A percentile compares a stretch with the other conserved stretches of the same genome.
Evolutionary conservation across 1,140 invertebrate species (phyloP).

Genomic region (Trichonephila inaurata): DNA sequence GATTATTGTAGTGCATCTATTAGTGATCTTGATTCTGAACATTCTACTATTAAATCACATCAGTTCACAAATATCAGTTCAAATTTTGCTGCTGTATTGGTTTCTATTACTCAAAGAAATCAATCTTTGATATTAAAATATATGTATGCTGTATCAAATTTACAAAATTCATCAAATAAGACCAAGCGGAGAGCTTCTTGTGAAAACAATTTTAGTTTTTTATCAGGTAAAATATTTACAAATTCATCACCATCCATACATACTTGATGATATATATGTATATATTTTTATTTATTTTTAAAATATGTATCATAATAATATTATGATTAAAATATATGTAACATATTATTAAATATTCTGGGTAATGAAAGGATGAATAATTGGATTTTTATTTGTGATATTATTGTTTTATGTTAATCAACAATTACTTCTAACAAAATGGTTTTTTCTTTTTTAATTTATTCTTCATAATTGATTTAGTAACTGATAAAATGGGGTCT

Average conservation of each 20-base stretch:
- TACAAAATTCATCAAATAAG: constrained; percentile 11
- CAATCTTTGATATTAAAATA: constrained; percentile 65
- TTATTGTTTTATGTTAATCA: too few relatives aligned
- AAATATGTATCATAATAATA: too few relatives aligned
- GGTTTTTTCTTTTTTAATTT: background rate
- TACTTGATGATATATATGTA: too few relatives aligned
- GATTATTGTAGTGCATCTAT: constrained; percentile 31
- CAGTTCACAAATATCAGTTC: background rate
- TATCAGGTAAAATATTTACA: constrained; percentile 34
- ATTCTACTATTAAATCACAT: background rate
- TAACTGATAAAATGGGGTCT: too few relatives aligned
- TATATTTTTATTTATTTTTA: too few relatives aligned
- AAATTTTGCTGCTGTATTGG: constrained; percentile 24
- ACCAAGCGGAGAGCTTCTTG: constrained; percentile 9
- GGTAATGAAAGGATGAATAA: too few relatives aligned
- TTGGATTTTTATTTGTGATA: background rate
- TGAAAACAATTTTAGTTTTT: background rate
- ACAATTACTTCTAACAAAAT: background rate
- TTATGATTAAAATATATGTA: background rate
- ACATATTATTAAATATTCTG: too few relatives aligned
- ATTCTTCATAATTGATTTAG: background rate
- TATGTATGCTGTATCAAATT: constrained; percentile 50
- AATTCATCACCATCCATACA: too few relatives aligned
- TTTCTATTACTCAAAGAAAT: constrained; percentile 52
- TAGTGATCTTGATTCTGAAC: constrained; percentile 44